These are phyloP conservation scores for Temnothorax curvispinosus DNA, from an alignment of 1,140 invertebrate species.

Conservation along the genomic window DNA sequence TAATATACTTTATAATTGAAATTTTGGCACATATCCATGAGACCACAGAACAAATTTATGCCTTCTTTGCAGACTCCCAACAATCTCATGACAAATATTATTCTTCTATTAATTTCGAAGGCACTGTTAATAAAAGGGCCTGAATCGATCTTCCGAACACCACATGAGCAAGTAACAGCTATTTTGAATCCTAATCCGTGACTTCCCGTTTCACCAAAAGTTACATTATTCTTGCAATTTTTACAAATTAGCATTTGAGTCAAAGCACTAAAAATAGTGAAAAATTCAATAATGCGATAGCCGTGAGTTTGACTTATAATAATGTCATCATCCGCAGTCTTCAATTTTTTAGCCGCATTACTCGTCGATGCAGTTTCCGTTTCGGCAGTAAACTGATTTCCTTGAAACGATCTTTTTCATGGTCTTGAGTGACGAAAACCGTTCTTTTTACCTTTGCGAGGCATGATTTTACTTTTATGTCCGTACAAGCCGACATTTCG, in stretches of 20 bases:
- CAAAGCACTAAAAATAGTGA: not conserved
- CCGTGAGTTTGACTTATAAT: not conserved
- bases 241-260: conserved; percentile 15
- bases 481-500: no score
- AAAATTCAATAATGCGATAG: not conserved
- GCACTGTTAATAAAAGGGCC: not conserved
- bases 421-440: not conserved
- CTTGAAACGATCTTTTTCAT: not conserved
- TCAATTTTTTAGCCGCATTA: not conserved
- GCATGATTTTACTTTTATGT: not conserved
- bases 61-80: not conserved
- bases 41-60: not conserved
- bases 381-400: not conserved
- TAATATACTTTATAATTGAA: not conserved
- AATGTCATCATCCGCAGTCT: not conserved
- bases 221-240: not conserved
- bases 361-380: not conserved
- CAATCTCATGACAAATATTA: conserved; percentile 4
- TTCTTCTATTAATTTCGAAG: conserved; percentile 13
- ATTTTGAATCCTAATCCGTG: conserved; percentile 10
- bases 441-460: not conserved
- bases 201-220: not conserved
- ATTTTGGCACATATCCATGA: not conserved
- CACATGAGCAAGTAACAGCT: not conserved
- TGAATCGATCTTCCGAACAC: not conserved